phyloP scores from a whole-genome alignment of 2,888 invertebrate species.

The Andricus quercusramuli region DNA sequence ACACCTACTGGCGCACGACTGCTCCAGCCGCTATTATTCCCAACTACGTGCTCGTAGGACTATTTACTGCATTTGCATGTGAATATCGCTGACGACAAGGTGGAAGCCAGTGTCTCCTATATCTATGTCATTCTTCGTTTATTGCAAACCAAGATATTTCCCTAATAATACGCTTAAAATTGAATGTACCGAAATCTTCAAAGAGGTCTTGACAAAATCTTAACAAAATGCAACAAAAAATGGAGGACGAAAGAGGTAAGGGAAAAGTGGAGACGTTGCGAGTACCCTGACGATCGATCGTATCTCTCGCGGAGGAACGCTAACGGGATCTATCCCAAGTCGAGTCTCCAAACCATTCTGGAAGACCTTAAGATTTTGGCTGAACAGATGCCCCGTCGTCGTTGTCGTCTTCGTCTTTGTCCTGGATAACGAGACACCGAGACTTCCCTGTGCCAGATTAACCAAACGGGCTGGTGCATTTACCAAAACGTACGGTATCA shows the following conservation, averaged over 20 bases:
- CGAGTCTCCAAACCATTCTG: constrained; percentile 42
- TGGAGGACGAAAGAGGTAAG: constrained; percentile 5
- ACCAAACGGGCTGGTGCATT: constrained; percentile 54
- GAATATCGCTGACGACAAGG: constrained; percentile 55
- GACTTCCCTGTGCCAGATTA: constrained; percentile 55
- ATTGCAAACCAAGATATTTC: background rate
- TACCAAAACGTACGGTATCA: constrained; percentile 53
- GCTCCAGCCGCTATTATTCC: constrained; percentile 68
- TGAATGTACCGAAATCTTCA: too few species aligned
- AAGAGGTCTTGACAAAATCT: too few species aligned
- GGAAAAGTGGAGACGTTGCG: constrained; percentile 12
- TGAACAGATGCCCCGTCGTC: constrained; percentile 50
- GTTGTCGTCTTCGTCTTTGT: constrained; percentile 56
- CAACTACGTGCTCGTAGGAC: constrained; percentile 64
- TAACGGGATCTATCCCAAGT: constrained; percentile 54
- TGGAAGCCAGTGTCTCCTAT: background rate
- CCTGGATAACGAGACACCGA: constrained; percentile 58
- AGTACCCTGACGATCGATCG: constrained; percentile 34
- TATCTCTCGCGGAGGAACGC: constrained; percentile 33
- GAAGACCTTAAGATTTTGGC: constrained; percentile 27
- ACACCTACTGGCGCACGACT: constrained; percentile 61
- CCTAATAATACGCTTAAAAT: background rate
- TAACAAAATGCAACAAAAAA: background rate
- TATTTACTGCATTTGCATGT: constrained; percentile 72
- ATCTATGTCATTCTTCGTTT: background rate